Conservation (phyloP, 2,888 invertebrate genomes). For the Venusia cambrica region DNA sequence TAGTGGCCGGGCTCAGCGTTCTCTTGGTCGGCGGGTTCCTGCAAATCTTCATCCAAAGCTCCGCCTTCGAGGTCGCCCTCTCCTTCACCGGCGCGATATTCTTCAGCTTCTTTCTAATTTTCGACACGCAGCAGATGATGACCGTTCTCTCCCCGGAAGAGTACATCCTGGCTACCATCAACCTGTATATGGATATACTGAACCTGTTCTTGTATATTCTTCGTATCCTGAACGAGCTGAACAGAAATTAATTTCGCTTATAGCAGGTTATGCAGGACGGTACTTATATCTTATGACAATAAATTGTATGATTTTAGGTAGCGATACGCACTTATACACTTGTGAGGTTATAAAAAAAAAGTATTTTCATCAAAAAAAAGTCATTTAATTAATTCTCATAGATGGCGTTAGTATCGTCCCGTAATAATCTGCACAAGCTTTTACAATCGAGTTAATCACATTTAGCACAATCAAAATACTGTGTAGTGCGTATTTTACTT, state of each 20-base stretch:
- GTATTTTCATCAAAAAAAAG: too few relatives aligned
- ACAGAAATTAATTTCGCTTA: slow-evolving; percentile 62
- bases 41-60: slow-evolving; percentile 88
- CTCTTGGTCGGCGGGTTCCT: slow-evolving; percentile 87
- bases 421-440: too few relatives aligned
- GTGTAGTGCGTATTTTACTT: too few relatives aligned
- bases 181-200: slow-evolving; percentile 92
- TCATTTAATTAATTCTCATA: too few relatives aligned
- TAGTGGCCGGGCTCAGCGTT: slow-evolving; percentile 84
- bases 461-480: too few relatives aligned
- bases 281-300: too few relatives aligned
- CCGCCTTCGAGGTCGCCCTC: slow-evolving; percentile 85
- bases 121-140: slow-evolving; percentile 93
- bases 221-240: slow-evolving; percentile 84
- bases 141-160: slow-evolving; percentile 90
- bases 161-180: slow-evolving; percentile 92
- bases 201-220: slow-evolving; percentile 92
- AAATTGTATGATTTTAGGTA: too few relatives aligned
- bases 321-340: too few relatives aligned
- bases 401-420: too few relatives aligned
- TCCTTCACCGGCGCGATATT: slow-evolving; percentile 87
- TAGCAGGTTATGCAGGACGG: not conserved
- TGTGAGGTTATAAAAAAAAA: too few relatives aligned
- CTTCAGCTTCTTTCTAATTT: slow-evolving; percentile 91
- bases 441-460: too few relatives aligned